Percentiles rank a stretch among this genome's conserved stretches.
These are phyloP conservation scores for Chrysoperla carnea DNA, from an alignment of 1,140 invertebrate genomes.

Conservation along the genomic window DNA sequence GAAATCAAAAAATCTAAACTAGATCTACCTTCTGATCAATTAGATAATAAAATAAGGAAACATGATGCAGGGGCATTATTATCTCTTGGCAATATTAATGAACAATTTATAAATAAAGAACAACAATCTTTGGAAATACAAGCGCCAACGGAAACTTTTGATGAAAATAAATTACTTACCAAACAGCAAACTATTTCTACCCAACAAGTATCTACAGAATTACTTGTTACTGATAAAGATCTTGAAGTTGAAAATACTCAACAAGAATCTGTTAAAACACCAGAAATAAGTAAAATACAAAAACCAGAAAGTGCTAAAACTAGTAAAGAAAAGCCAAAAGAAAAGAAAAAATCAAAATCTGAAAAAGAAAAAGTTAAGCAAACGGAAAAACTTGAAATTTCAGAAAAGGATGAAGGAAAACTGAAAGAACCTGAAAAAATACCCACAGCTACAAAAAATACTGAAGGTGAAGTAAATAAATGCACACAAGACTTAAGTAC, in stretches of 20 bases:
- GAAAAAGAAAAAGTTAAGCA: conserved; percentile 1
- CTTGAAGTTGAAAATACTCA: conserved; percentile 5
- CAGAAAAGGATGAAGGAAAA: conserved; percentile 1
- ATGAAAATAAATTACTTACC: neutral
- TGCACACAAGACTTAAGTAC: too few species aligned
- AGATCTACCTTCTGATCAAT: too few species aligned
- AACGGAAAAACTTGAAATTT: neutral
- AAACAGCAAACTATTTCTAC: neutral
- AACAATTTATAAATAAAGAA: neutral
- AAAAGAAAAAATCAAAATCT: conserved; percentile 1
- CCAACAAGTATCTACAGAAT: too few species aligned
- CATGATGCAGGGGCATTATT: too few species aligned
- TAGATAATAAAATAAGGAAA: too few species aligned
- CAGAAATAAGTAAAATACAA: conserved; percentile 8
- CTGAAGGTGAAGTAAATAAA: neutral
- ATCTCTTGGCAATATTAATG: too few species aligned
- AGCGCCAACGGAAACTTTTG: neutral
- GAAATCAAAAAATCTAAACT: too few species aligned
- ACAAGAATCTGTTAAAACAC: conserved; percentile 5
- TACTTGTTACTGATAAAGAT: too few species aligned
- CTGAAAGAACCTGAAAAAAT: neutral
- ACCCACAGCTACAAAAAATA: too few species aligned
- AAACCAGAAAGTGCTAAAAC: conserved; percentile 6
- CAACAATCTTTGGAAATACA: neutral
- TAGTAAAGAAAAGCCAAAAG: neutral